These are phyloP conservation scores for human (Homo sapiens) DNA, from an alignment of 2,113 vertebrate species.

Conservation along the genomic window DNA sequence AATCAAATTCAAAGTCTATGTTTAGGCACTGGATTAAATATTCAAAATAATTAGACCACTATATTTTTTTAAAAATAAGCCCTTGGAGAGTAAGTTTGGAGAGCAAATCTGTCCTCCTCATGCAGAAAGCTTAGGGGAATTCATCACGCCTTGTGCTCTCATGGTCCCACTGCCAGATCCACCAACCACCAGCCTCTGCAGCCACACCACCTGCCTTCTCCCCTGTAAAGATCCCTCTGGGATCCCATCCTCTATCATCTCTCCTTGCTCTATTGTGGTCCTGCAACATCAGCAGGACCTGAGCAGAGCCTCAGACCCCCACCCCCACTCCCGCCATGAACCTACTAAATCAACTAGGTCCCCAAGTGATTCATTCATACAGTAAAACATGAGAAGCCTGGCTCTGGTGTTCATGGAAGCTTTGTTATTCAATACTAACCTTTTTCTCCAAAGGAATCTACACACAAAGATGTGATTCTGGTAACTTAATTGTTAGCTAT, in stretches of 20 bases:
- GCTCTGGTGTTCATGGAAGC: not conserved
- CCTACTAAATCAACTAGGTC: not conserved
- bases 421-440: fast-evolving
- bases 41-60: not conserved
- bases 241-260: fast-evolving
- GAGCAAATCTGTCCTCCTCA: not conserved
- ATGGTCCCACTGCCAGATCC: not conserved
- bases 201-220: not conserved
- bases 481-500: not conserved
- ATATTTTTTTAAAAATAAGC: not conserved
- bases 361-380: not conserved
- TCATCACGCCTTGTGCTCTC: not conserved
- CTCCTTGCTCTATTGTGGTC: not conserved
- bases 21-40: not conserved
- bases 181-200: not conserved
- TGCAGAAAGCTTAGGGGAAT: not conserved
- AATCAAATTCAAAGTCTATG: not conserved
- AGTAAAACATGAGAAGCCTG: not conserved
- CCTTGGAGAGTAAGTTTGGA: not conserved
- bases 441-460: not conserved
- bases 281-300: not conserved
- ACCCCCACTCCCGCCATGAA: not conserved
- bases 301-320: not conserved
- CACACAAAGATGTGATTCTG: not conserved
- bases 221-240: not conserved